Evolutionary conservation across 2,888 invertebrate species (phyloP), one percentile per base, ranked within the genome.

Genomic region (Latrodectus elegans): DNA sequence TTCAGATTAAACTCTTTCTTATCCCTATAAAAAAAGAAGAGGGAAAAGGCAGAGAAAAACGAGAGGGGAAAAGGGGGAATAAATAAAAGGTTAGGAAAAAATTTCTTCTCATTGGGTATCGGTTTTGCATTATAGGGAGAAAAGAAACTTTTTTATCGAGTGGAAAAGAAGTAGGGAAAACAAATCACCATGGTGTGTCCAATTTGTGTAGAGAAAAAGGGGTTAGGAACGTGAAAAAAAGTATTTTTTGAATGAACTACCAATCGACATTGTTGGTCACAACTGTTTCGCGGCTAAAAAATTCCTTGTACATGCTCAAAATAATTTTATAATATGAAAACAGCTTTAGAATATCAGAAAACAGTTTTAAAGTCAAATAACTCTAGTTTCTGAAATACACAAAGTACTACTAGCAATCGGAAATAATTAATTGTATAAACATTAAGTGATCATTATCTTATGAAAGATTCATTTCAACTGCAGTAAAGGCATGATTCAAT

Each of bases 61-160:
- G 38, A n/a, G 67, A 38, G 17, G 77, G 14, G n/a, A 38, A 17
- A 15, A 60, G 71, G 65, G 65, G 67, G 17, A 77, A 75, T 17
- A 67, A 49, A 49, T 67, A 52, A 51, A n/a, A n/a, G 67, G 49
- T 22, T 65, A 38, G 26, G 55, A 76, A 75, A 84, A 73, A 78
- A 65, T 71, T 72, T 76, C 71, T 22, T 72, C 70, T 72, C 82
- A 75, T 75, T 74, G 82, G 78, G 78, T 84, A 84, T 84, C 77
- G 84, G 84, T 84, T 84, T 84, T 84, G 84, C 84, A 84, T 84
- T 84, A 84, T 78, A 84, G 77, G 82, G 77, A 72, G 60, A 77
- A 84, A 84, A 78, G 72, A 72, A 76, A 72, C 72, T 78, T 73
- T 78, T 84, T 84, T 77, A 84, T 84, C 84, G 78, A 84, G 71